Percentiles rank a stretch among this genome's conserved stretches.
These are phyloP conservation scores for Nasonia vitripennis DNA, from an alignment of 1,140 invertebrate species.

Conservation along the genomic window DNA sequence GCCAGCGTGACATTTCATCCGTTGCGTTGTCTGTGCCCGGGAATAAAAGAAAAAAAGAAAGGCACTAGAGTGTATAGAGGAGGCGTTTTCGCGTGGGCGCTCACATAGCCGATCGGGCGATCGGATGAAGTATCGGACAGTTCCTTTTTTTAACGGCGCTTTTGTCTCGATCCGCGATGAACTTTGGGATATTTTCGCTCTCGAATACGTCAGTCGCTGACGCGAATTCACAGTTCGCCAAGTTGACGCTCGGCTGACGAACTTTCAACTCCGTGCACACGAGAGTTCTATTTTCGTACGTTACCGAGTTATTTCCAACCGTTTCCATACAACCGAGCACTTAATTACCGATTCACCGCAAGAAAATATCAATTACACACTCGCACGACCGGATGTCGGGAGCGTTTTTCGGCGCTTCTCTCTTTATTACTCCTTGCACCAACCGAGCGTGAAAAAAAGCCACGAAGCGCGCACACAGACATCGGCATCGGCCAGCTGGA, in stretches of 20 bases:
- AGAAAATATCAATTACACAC: not conserved
- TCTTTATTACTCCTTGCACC: not conserved
- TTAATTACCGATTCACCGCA: not conserved
- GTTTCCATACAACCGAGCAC: no score
- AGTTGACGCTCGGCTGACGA: no score
- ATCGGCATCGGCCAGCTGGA: not conserved
- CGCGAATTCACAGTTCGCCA: no score
- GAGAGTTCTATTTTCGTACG: no score
- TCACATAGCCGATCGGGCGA: no score
- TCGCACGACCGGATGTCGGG: not conserved
- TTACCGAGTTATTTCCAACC: not conserved
- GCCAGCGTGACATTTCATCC: slow-evolving; percentile 43
- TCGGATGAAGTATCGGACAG: no score
- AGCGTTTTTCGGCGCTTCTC: not conserved
- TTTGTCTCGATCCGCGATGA: no score
- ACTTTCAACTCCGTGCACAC: no score
- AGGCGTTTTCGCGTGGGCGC: not conserved
- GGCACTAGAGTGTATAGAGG: not conserved
- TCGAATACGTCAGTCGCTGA: no score
- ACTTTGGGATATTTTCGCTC: no score
- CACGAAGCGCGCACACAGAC: not conserved
- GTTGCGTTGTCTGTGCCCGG: not conserved
- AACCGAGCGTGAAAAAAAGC: not conserved
- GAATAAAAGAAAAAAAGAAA: not conserved
- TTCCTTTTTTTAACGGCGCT: no score